Evolutionary conservation across 2,797 vertebrate species (phyloP), one percentile per base, ranked within the genome.

Genomic region (Anas georgica): DNA sequence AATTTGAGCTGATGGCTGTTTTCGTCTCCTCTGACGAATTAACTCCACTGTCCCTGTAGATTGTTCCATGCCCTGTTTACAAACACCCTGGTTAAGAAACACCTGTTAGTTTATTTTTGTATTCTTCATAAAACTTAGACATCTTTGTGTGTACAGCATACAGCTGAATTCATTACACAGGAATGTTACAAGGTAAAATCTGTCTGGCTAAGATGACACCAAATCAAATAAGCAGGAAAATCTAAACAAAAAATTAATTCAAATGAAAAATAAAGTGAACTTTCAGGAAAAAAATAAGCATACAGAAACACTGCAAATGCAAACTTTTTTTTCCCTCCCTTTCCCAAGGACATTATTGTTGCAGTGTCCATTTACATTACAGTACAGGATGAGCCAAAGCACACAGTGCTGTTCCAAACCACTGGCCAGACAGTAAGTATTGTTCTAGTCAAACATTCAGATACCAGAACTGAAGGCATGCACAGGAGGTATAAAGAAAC

Each of bases 181-280:
- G 16, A 84, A n/a, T 64, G 69, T 88, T 67, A 10, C 56, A 84
- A 77, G 39, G 6, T 54, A 88, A 37, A n/a, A 31, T 91, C 60
- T 58, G 31, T 82, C 87, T 13, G 45, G 83, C 33, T 88, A 45
- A 83, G 33, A 54, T 83, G 50, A 83, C 55, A 92, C 59, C 59
- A 75, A 79, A 91, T 58, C 43, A 62, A 94, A 94, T 4, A 48
- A 14, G 82, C 83, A 84, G 68, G 73, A 48, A 50, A 94, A 85
- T 56, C 39, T 48, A 84, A 90, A 91, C 37, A n/a, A 83, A 90
- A 96, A 93, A 85, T 64, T 1, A 56, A 88, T 90, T 77, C 25
- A 31, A 78, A 60, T 58, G 58, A 67, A 62, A 29, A 90, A 22
- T 73, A 25, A 29, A 86, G 55, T 77, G 85, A 91, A 72, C 25